phyloP scores from a whole-genome alignment of 2,113 vertebrate genomes.

The Dicrurus megarhynchus region DNA sequence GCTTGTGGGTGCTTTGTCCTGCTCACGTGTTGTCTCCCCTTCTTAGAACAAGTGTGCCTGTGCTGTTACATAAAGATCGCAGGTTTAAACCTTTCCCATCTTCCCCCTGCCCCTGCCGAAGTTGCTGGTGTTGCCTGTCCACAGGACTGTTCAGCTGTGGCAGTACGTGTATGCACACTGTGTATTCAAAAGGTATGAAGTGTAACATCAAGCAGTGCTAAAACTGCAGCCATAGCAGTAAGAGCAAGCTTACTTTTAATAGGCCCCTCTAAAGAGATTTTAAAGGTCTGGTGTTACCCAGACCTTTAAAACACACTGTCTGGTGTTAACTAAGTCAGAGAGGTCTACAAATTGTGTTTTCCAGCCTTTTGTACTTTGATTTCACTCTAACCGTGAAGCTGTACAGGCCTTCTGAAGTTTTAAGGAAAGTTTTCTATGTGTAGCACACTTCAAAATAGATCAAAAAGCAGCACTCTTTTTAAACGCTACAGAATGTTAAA shows the following conservation, averaged over 20 bases:
- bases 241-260: not conserved
- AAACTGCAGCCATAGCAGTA: not conserved
- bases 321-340: not conserved
- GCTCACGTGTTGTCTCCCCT: fast-evolving
- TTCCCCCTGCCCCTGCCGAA: not conserved
- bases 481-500: not conserved
- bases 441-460: not conserved
- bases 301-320: no score
- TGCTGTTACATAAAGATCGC: not conserved
- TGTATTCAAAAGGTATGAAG: not conserved
- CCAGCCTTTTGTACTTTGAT: not conserved
- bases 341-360: not conserved
- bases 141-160: not conserved
- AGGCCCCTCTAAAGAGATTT: not conserved
- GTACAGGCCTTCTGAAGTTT: conserved; percentile 9
- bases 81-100: not conserved
- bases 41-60: not conserved
- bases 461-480: not conserved
- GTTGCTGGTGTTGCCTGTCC: not conserved
- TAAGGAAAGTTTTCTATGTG: conserved; percentile 19
- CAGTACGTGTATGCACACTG: fast-evolving
- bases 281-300: no score
- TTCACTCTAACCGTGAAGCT: not conserved
- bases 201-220: not conserved
- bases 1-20: not conserved